phyloP scores from a whole-genome alignment of 2,888 invertebrate genomes.

The Enchytraeus crypticus region DNA sequence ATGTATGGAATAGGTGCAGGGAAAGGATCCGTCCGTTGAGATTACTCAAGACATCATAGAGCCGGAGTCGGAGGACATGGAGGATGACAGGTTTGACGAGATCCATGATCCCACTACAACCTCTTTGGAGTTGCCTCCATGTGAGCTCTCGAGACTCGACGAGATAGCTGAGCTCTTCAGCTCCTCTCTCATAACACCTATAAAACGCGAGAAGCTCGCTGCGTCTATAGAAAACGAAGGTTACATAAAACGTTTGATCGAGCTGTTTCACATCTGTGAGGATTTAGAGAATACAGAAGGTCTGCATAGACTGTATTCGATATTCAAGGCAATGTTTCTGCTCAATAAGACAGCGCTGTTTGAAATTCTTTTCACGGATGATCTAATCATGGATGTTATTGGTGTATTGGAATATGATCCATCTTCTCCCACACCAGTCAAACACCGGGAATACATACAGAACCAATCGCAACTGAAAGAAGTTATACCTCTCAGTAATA shows the following conservation, averaged over 20 bases:
- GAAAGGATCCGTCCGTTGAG: conserved; percentile 95
- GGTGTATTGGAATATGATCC: conserved; percentile 98
- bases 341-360: conserved; percentile 93
- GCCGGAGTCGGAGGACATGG: conserved; percentile 32
- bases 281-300: conserved; percentile 83
- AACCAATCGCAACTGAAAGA: conserved; percentile 66
- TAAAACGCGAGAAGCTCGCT: conserved; percentile 87
- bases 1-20: conserved; percentile 92
- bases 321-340: conserved; percentile 96
- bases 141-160: conserved; percentile 83
- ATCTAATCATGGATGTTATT: conserved; percentile 79
- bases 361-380: conserved; percentile 92
- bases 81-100: conserved; percentile 78
- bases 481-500: conserved; percentile 83
- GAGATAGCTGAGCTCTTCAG: conserved; percentile 73
- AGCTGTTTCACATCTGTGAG: conserved; percentile 92
- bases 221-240: conserved; percentile 84
- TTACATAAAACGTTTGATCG: conserved; percentile 78
- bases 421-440: conserved; percentile 53
- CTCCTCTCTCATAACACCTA: conserved; percentile 65
- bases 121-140: conserved; percentile 86
- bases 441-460: conserved; percentile 86
- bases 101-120: conserved; percentile 80
- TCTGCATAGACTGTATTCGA: conserved; percentile 86
- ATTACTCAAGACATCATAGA: conserved; percentile 67